Evolutionary conservation across 92 coral and sea anemone species (phyloP), one percentile per base, ranked within the genome.

Genomic region (Parazoanthus atlanticus): DNA sequence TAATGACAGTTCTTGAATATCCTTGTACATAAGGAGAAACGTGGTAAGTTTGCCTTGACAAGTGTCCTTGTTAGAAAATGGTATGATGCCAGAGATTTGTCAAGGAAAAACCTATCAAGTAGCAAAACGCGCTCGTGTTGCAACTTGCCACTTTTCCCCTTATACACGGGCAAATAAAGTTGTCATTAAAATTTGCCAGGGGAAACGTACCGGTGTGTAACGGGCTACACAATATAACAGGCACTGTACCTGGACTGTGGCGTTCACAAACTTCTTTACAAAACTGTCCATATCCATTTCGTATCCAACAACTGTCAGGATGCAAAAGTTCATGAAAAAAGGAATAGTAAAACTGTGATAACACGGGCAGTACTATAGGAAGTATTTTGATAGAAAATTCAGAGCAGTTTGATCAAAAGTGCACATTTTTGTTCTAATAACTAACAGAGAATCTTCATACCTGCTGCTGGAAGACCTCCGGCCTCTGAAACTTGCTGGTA

Each of bases 271-370:
- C 30, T 89, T 75, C 30, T 76, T 71, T 30, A 90, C 90, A 80
- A 93, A 93, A 77, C 74, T 49, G 56, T 72, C 86, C 90, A 92
- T 88, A 34, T 93, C 94, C 91, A 93, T 93, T 84, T 95, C 92
- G 79, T 83, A 93, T 28, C 98, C 98, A 31, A 92, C 90, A 79
- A 95, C 98, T 95, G 85, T 34, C 40, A 76, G 7, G 76, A 31
- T 17, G 74, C 70, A 28, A 84, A 84, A 9, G 61, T 23, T 70
- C 29, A 0, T 8, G 17, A 58, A 78, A 25, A 25, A 8, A 23
- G n/a, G 12, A 78, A 21, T 23, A 78, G 30, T n/a, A 16, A 12
- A 32, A 49, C 34, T 52, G 1, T 40, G 19, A 49, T 52, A 69
- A 33, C 71, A 34, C 54, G 13, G 65, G 11, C 21, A 66, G 21